phyloP scores from a whole-genome alignment of 2,888 invertebrate genomes.

The Myopa testacea region DNA sequence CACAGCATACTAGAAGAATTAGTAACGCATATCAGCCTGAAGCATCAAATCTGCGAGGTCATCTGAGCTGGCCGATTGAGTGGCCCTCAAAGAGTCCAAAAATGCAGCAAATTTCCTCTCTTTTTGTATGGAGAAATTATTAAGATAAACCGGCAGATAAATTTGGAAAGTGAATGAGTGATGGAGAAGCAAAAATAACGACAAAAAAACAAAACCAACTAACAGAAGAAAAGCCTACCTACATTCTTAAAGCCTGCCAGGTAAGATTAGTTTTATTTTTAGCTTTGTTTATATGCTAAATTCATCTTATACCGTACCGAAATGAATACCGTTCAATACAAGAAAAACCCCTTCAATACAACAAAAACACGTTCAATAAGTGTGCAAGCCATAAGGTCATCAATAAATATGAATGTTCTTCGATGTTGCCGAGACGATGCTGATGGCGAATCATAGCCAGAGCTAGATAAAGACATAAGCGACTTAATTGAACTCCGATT shows the following conservation, averaged over 20 bases:
- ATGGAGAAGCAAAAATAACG: no score
- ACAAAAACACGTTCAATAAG: not conserved
- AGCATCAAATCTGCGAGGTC: constrained; percentile 5
- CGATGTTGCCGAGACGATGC: not conserved
- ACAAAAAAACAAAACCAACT: not conserved
- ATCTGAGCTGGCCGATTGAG: constrained; percentile 1
- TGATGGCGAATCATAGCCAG: not conserved
- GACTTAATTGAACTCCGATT: constrained; percentile 28
- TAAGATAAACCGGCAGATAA: not conserved
- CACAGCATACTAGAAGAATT: not conserved
- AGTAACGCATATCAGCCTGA: not conserved
- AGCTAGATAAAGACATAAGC: not conserved
- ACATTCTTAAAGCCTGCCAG: constrained; percentile 16
- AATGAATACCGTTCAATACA: no score
- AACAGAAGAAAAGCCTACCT: constrained; percentile 15
- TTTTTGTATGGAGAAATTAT: not conserved
- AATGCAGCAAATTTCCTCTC: not conserved
- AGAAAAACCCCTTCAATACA: not conserved
- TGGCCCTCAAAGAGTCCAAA: not conserved
- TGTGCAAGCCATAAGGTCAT: not conserved
- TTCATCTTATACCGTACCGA: no score
- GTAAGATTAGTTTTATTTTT: no score
- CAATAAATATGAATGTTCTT: not conserved
- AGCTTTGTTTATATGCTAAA: not conserved
- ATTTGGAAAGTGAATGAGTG: constrained; percentile 18